phyloP scores from a whole-genome alignment of 2,888 invertebrate species.

The Schizaphis graminum region DNA sequence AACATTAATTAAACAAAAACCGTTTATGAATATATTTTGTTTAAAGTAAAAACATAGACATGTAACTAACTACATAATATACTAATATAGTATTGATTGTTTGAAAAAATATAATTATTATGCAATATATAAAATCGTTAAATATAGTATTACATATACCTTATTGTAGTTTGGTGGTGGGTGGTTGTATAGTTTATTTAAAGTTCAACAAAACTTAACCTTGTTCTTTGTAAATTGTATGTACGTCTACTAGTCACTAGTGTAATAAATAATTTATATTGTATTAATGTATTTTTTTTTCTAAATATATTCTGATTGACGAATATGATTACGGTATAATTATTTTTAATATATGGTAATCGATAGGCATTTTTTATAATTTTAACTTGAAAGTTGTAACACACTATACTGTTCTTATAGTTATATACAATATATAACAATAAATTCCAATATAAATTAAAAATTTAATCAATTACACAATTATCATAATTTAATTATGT shows the following conservation, averaged over 20 bases:
- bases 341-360: not conserved
- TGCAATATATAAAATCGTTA: not conserved
- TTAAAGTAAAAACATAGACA: not conserved
- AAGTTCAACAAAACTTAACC: not conserved
- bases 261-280: not conserved
- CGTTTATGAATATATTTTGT: not conserved
- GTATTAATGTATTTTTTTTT: not conserved
- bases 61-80: not conserved
- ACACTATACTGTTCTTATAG: not conserved
- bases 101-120: not conserved
- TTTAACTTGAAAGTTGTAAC: not conserved
- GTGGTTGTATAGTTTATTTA: not conserved
- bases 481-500: not conserved
- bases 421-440: not conserved
- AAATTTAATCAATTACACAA: not conserved
- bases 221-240: conserved; percentile 12
- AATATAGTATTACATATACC: not conserved
- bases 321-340: not conserved
- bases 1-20: not conserved
- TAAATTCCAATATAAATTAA: not conserved
- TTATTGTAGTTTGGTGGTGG: not conserved
- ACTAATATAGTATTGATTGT: not conserved
- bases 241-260: not conserved
- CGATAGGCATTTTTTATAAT: not conserved
- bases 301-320: not conserved